Conservation (phyloP, 2,888 invertebrate species). For the Tinea pellionella region DNA sequence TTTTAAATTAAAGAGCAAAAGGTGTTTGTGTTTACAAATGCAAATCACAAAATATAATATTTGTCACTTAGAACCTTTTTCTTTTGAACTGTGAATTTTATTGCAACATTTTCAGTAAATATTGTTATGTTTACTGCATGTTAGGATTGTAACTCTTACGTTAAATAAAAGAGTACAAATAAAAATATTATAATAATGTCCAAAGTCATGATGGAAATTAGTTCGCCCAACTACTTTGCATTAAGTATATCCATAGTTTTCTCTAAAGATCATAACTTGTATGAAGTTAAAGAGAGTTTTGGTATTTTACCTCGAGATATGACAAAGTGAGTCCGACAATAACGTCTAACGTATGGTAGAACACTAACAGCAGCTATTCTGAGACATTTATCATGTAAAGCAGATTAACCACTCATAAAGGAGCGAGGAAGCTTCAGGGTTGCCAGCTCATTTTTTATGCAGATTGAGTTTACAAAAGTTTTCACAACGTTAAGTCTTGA, state of each 20-base stretch:
- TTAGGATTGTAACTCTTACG: too few species aligned
- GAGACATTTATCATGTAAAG: constrained; percentile 26
- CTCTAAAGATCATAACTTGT: background rate
- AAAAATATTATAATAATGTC: too few species aligned
- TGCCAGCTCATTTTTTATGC: constrained; percentile 44
- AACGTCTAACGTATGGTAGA: background rate
- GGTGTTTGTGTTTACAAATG: too few species aligned
- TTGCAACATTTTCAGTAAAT: too few species aligned
- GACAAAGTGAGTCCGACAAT: background rate
- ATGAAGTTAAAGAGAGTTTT: background rate
- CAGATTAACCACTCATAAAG: constrained; percentile 31
- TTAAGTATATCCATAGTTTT: background rate
- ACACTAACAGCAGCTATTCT: constrained; percentile 1
- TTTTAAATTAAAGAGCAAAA: too few species aligned
- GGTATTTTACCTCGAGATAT: background rate
- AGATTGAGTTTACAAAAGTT: constrained; percentile 39
- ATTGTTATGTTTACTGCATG: too few species aligned
- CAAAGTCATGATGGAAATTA: background rate
- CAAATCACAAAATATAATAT: too few species aligned
- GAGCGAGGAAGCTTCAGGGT: constrained; percentile 22
- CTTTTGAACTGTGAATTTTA: too few species aligned
- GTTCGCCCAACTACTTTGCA: background rate
- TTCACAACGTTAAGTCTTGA: constrained; percentile 24
- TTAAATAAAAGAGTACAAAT: background rate
- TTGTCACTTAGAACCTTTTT: too few species aligned